phyloP scores from a whole-genome alignment of 2,113 vertebrate genomes.

The Chaenogobius annularis region DNA sequence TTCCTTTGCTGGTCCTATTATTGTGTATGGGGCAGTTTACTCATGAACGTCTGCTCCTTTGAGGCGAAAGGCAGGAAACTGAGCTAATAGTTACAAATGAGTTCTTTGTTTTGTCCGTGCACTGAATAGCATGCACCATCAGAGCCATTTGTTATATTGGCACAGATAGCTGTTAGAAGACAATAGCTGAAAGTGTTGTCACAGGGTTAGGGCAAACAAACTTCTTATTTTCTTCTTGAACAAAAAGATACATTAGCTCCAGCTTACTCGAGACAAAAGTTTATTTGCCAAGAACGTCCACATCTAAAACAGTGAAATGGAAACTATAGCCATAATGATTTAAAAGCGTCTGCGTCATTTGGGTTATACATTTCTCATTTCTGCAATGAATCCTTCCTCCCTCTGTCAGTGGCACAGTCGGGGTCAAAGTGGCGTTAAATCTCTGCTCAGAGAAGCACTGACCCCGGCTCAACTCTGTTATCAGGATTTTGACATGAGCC shows the following conservation, averaged over 20 bases:
- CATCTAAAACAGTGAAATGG: neutral
- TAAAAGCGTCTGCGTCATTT: constrained; percentile 26
- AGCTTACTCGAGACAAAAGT: neutral
- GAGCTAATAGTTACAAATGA: constrained; percentile 9
- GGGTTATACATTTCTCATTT: constrained; percentile 21
- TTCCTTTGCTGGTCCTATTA: constrained; percentile 25
- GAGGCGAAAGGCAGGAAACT: neutral
- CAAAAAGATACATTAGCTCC: constrained; percentile 10
- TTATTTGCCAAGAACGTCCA: neutral
- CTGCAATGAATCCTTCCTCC: constrained; percentile 41
- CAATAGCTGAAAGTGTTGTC: constrained; percentile 27
- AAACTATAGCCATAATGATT: constrained; percentile 6
- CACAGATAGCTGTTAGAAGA: constrained; percentile 1
- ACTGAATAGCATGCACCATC: constrained; percentile 4
- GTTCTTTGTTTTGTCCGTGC: constrained; percentile 12
- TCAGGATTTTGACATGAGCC: constrained; percentile 37
- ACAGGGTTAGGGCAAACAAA: constrained; percentile 5
- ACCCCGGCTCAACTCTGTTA: constrained; percentile 50
- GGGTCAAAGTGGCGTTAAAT: constrained; percentile 37
- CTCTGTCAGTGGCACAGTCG: constrained; percentile 38
- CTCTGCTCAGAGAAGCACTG: constrained; percentile 16
- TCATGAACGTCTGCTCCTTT: neutral
- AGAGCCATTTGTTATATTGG: constrained; percentile 12
- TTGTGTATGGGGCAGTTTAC: constrained; percentile 17
- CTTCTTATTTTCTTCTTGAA: neutral